Conservation (phyloP, 2,888 invertebrate species). For the Megaustenia siamemsis region DNA sequence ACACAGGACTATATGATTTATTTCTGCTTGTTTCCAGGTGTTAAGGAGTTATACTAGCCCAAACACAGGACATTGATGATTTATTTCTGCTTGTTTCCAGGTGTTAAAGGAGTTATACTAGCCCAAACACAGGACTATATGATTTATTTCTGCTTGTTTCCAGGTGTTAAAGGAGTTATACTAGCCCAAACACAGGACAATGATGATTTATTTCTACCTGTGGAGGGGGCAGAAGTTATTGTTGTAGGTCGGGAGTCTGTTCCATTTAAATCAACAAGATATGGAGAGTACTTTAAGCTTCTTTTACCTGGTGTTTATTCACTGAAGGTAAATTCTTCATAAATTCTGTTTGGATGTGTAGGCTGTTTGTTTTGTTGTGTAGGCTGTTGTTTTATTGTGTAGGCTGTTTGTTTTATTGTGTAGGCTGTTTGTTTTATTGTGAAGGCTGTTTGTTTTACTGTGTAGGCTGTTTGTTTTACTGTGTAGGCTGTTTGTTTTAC, state of each 20-base stretch:
- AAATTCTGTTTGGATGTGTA: no score
- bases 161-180: slow-evolving; percentile 91
- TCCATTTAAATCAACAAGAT: slow-evolving; percentile 76
- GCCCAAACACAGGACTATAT: slow-evolving; percentile 46
- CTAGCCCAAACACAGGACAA: slow-evolving; percentile 44
- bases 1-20: no score
- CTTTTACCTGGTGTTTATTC: slow-evolving; percentile 92
- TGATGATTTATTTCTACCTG: slow-evolving; percentile 56
- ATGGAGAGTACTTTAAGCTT: slow-evolving; percentile 96
- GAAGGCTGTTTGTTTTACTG: no score
- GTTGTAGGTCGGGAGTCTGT: slow-evolving; percentile 87
- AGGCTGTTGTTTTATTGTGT: no score
- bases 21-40: no score
- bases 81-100: slow-evolving; percentile 60
- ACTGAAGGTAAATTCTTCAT: slow-evolving; percentile 87
- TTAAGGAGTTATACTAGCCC: neutral
- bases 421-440: no score
- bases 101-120: slow-evolving; percentile 91
- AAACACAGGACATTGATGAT: no score
- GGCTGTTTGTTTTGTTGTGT: no score
- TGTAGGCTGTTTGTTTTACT: no score
- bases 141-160: neutral
- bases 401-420: no score
- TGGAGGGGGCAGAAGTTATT: slow-evolving; percentile 79
- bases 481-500: no score